Evolutionary conservation across 2,797 vertebrate genomes (phyloP), one percentile per base, ranked within the genome.

Genomic region (Gambelia wislizenii): DNA sequence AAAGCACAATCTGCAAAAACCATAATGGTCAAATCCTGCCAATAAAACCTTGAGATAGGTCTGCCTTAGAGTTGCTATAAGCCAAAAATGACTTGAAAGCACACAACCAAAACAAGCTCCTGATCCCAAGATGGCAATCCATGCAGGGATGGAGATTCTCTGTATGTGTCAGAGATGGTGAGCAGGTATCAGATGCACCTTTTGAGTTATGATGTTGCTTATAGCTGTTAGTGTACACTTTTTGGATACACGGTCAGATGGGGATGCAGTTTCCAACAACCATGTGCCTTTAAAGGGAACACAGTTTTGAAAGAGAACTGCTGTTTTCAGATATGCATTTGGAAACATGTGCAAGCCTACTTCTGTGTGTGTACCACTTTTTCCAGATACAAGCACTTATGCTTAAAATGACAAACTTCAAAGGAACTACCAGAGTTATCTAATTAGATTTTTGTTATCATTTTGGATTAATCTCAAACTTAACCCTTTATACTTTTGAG

Each of bases 401-500:
- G 36, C 78, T 4, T 72, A 3, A 6, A 33, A 44, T 14, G 54
- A 81, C 44, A 22, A 79, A 75, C 76, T 86, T 88, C 79, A 14
- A 54, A 92, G 82, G 61, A 77, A 27, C 75, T 56, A 36, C 44
- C 70, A 52, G 42, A 67, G 54, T 39, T 18, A 76, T 64, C 49
- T 78, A 76, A 56, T 84, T 42, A 84, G 72, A 77, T 89, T 82
- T 70, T 78, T 47, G 6, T 61, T 84, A 72, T 76, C n/a, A 49
- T 22, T 75, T 30, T 2, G 64, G 64, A 39, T 87, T 84, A 27
- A 67, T 13, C 84, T 74, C 61, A 18, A 44, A 10, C 13, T 3
- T 77, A 89, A 56, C 42, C 69, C 3, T 33, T 47, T 42, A 4
- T 4, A 39, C 49, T 69, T 76, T n/a, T 69, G 78, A 86, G 52